Conservation (phyloP, 2,113 vertebrate genomes). For the Eira barbara region DNA sequence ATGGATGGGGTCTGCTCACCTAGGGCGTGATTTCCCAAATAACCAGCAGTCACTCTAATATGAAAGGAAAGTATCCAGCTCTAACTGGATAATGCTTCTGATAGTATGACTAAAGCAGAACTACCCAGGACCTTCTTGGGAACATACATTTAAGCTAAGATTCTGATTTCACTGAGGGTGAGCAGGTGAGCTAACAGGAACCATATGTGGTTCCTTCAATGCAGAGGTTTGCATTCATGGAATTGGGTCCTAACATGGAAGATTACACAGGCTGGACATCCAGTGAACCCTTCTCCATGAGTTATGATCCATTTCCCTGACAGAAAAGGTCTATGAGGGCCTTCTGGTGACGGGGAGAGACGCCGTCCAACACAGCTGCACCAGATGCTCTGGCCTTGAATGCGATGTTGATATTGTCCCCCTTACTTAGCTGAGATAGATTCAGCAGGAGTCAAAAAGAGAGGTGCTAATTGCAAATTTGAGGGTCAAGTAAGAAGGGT, state of each 20-base stretch:
- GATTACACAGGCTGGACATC: background rate
- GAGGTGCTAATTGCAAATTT: background rate
- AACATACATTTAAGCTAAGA: background rate
- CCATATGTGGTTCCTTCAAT: background rate
- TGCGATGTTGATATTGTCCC: background rate
- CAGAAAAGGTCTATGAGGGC: background rate
- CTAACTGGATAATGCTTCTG: background rate
- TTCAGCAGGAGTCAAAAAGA: background rate
- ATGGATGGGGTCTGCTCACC: background rate
- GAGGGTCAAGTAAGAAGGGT: background rate
- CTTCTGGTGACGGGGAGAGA: background rate
- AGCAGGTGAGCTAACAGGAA: too few relatives aligned
- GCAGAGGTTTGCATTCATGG: background rate
- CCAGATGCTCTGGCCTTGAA: background rate
- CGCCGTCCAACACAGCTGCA: rapidly evolving
- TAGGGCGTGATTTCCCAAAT: rapidly evolving
- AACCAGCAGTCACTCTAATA: rapidly evolving
- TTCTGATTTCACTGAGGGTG: background rate
- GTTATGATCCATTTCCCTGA: background rate
- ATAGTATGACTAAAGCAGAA: background rate
- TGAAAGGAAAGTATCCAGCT: background rate
- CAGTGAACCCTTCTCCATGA: too few relatives aligned
- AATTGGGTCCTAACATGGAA: background rate
- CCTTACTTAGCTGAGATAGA: background rate
- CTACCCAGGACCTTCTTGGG: background rate